Conservation (phyloP, 2,113 vertebrate genomes). For the Aegypius monachus region DNA sequence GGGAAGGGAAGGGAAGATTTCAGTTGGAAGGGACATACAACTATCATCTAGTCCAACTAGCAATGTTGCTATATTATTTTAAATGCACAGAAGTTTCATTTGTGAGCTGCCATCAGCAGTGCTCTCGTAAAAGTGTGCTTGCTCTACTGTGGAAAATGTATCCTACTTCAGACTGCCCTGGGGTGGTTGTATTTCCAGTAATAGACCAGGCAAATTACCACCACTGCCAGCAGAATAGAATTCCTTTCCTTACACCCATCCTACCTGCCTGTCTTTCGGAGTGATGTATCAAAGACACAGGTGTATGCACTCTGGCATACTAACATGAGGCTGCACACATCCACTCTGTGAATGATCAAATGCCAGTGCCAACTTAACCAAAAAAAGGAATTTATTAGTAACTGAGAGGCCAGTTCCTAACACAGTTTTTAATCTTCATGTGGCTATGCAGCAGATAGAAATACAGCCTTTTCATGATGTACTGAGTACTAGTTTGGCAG, state of each 20-base stretch:
- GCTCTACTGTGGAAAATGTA: neutral
- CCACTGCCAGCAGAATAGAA: neutral
- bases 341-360: neutral
- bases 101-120: neutral
- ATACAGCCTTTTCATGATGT: neutral
- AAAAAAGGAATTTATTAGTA: neutral
- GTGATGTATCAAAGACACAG: neutral
- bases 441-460: neutral
- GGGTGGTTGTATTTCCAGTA: neutral
- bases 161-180: neutral
- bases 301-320: neutral
- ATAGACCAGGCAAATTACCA: neutral
- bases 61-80: neutral
- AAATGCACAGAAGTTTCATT: slow-evolving; percentile 26
- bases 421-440: neutral
- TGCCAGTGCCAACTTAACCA: neutral
- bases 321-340: neutral
- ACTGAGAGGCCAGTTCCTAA: neutral
- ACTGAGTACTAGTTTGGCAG: slow-evolving; percentile 1
- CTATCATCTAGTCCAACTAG: neutral
- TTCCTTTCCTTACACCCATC: neutral
- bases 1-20: neutral
- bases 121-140: neutral
- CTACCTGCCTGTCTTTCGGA: neutral
- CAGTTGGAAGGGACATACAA: neutral